A percentile compares a stretch with the other conserved stretches of the same genome.
Evolutionary conservation across 2,888 invertebrate species (phyloP).

Genomic region (Drosophila greeni): DNA sequence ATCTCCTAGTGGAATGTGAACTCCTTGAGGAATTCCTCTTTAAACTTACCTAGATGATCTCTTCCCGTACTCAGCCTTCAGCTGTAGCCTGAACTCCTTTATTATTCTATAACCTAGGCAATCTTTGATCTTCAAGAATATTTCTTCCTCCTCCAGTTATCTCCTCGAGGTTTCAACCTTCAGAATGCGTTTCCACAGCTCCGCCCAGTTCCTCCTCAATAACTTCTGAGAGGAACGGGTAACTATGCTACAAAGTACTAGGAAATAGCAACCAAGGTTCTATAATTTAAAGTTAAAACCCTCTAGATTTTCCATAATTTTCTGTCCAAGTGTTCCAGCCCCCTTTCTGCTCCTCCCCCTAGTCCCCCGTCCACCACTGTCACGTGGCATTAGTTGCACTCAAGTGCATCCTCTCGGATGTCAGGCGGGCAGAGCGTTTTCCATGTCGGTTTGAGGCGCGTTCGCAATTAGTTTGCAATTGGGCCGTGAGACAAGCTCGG

Average conservation of each 20-base stretch:
- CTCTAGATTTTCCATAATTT: constrained; percentile 1
- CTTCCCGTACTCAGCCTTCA: neutral
- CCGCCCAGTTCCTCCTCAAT: neutral
- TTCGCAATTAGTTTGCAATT: constrained; percentile 72
- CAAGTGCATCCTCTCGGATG: constrained; percentile 58
- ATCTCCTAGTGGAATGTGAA: neutral
- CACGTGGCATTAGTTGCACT: constrained; percentile 66
- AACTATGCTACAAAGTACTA: neutral
- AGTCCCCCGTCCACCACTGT: constrained; percentile 26
- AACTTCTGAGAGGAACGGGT: neutral
- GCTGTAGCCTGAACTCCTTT: neutral
- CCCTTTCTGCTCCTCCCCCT: neutral
- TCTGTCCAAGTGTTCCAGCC: neutral
- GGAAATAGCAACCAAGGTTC: neutral
- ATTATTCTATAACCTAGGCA: too few species aligned
- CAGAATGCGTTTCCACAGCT: neutral
- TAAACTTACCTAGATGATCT: neutral
- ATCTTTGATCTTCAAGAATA: neutral
- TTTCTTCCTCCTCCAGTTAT: neutral
- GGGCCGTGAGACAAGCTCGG: constrained; percentile 68
- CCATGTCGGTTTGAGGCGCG: constrained; percentile 49
- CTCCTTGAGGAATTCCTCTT: neutral
- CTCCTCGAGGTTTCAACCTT: neutral
- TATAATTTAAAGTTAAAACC: neutral
- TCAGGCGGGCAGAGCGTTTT: constrained; percentile 44